Percentiles rank a stretch among this genome's conserved stretches.
phyloP scores from a whole-genome alignment of 2,888 invertebrate genomes.

The Lasioglossum leucozonium region DNA sequence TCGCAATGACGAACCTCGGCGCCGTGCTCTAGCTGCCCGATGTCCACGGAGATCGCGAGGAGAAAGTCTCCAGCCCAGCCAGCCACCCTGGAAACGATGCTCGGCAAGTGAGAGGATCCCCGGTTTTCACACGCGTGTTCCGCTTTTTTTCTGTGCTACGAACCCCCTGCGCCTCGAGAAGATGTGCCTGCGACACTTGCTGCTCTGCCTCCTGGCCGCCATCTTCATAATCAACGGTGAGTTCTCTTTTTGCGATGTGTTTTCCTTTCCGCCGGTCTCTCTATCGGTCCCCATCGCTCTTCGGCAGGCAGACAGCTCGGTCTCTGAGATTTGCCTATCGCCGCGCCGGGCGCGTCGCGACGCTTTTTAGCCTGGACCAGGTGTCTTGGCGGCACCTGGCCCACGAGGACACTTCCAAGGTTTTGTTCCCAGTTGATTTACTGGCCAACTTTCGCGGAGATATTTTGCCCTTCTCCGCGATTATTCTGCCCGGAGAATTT shows the following conservation, averaged over 20 bases:
- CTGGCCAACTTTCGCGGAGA: slow-evolving; percentile 30
- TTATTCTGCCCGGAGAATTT: slow-evolving; percentile 9
- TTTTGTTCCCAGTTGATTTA: slow-evolving; percentile 34
- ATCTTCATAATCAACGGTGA: slow-evolving; percentile 79
- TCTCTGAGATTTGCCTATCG: background rate
- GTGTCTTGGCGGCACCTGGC: background rate
- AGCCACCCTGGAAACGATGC: slow-evolving; percentile 42
- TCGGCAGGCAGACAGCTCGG: background rate
- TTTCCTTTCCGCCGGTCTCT: background rate
- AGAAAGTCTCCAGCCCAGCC: background rate
- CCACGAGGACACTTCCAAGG: background rate
- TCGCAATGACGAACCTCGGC: slow-evolving; percentile 46
- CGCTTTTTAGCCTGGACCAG: background rate
- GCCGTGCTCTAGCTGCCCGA: slow-evolving; percentile 44
- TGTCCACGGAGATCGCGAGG: slow-evolving; percentile 27
- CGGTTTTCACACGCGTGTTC: slow-evolving; percentile 35
- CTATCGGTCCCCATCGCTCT: background rate
- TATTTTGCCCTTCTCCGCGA: slow-evolving; percentile 23
- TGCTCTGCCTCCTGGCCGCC: slow-evolving; percentile 77
- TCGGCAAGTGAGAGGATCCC: slow-evolving; percentile 56
- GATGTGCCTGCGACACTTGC: slow-evolving; percentile 74
- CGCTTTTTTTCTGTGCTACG: slow-evolving; percentile 46
- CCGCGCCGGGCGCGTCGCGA: background rate
- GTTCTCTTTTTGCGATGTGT: slow-evolving; percentile 57
- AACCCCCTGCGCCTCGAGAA: slow-evolving; percentile 46